Evolutionary conservation across 1,140 invertebrate genomes (phyloP).

Genomic region (Lepidotrigona ventralis): DNA sequence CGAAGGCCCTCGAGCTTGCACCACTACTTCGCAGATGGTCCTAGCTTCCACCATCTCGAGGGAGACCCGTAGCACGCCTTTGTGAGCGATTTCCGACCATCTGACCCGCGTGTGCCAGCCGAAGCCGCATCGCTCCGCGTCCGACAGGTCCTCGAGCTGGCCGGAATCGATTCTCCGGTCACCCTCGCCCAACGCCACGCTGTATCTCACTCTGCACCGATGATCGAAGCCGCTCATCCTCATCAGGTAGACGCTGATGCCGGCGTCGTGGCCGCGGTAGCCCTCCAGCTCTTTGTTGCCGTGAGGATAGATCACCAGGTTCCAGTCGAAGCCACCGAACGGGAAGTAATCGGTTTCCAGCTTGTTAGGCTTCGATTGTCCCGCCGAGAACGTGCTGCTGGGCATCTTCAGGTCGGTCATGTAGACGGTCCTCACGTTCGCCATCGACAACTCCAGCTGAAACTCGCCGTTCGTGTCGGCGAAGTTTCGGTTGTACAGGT

Average conservation of each 20-base stretch:
- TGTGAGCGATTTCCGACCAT: conserved; percentile 82
- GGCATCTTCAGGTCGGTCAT: conserved; percentile 83
- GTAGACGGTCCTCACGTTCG: conserved; percentile 88
- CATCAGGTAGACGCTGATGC: conserved; percentile 84
- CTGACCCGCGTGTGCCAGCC: conserved; percentile 86
- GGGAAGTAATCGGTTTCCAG: conserved; percentile 87
- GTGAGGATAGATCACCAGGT: conserved; percentile 86
- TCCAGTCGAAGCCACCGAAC: conserved; percentile 93
- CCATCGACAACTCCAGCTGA: conserved; percentile 89
- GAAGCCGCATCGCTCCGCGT: conserved; percentile 86
- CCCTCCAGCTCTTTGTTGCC: conserved; percentile 80
- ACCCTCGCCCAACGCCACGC: conserved; percentile 87
- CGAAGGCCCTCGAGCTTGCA: conserved; percentile 76
- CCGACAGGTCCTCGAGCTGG: conserved; percentile 88
- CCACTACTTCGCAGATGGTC: conserved; percentile 86
- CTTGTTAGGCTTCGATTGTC: conserved; percentile 79
- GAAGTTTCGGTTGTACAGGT: conserved; percentile 88
- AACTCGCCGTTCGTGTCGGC: conserved; percentile 92
- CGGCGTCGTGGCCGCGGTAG: conserved; percentile 76
- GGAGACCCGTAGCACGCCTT: conserved; percentile 84
- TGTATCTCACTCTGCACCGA: conserved; percentile 87
- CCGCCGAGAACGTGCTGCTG: conserved; percentile 73
- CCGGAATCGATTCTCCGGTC: conserved; percentile 88
- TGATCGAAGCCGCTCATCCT: conserved; percentile 91
- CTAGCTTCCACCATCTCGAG: conserved; percentile 89